Base-by-base conservation (phyloP, 2,113 vertebrate genomes). In the Polyodon spathula region DNA sequence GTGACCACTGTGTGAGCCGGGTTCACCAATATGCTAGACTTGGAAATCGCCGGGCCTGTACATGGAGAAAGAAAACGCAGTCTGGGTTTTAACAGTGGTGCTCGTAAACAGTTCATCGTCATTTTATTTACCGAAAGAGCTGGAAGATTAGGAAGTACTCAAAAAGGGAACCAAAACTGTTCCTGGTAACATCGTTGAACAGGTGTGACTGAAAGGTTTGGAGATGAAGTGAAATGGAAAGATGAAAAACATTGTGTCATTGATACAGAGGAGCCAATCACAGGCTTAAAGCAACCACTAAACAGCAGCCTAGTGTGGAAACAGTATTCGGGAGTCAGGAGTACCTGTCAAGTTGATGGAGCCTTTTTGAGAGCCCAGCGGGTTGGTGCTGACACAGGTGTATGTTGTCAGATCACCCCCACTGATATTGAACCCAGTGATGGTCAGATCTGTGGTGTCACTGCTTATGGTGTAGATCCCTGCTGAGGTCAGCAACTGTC, bases 21-120 rank as follows among this genome's bases (percentile, higher is more conserved):
- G 58, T 82, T 81, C 9, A 56, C 51, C 53, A 75, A 70, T 69
- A 80, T 51, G 63, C 75, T 66, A 69, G 66, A 83, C 74, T 69
- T 50, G 38, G 77, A 81, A 70, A 86, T 78, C 0, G 66, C 53
- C 8, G 81, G 84, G 2, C 74, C 84, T 86, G 72, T 40, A 67
- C 58, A 64, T 17, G 43, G 59, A 63, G 43, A 65, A 42, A 42
- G 16, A 43, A 62, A 55, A n/a, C n/a, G n/a, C n/a, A 67, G 57
- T 65, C 7, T 2, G 11, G 52, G 53, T 0, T n/a, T n/a, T n/a
- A n/a, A n/a, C n/a, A n/a, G 10, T 54, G 46, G 15, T 6, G 27
- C 27, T 38, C 44, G 40, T n/a, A n/a, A n/a, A n/a, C n/a, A n/a
- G n/a, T n/a, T n/a, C n/a, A n/a, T n/a, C n/a, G n/a, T n/a, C n/a